Base-by-base conservation (phyloP, 2,888 invertebrate genomes). In the Antheraea yamamai region DNA sequence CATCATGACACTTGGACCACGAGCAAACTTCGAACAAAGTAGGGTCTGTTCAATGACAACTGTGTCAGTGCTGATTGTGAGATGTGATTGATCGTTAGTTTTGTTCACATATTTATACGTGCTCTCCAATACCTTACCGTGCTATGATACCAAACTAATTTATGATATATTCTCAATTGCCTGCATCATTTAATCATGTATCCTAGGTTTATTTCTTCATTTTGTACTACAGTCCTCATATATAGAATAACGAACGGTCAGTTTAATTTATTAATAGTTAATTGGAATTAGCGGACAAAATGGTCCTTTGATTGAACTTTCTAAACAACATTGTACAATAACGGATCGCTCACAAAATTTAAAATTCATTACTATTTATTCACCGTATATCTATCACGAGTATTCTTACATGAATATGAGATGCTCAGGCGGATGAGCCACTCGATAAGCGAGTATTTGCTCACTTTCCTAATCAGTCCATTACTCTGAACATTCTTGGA, bases 21-120 rank as follows among this genome's bases (percentile, higher is more conserved):
- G 30, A 20, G 7, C 61, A 51, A 51, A 58, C 55, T n/a, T 26
- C 39, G 23, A 16, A 47, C 23, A 30, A 71, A 26, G 39, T 52
- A 39, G 18, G 23, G 30, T 39, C 7, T 23, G 74, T 58, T 74
- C 23, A 73, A 73, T 70, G 70, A 39, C 70, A 70, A 70, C 70
- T 70, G 70, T 70, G 70, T n/a, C 70, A 70, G 70, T 70, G 70
- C 39, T 70, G 70, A 70, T 70, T 70, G 70, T 70, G 70, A 35
- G 70, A 70, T 39, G 35, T 70, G 70, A 70, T 70, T 70, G 70
- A 70, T 70, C 39, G 70, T 70, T 47, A n/a, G n/a, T n/a, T 70
- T 70, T 39, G 70, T 39, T 70, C 8, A 70, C 70, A 70, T 70
- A 39, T 70, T 70, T 70, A 39, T 70, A 70, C 39, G 70, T 70